Evolutionary conservation across 2,797 vertebrate genomes (phyloP).

Genomic region (Philypnodon macrostomus): DNA sequence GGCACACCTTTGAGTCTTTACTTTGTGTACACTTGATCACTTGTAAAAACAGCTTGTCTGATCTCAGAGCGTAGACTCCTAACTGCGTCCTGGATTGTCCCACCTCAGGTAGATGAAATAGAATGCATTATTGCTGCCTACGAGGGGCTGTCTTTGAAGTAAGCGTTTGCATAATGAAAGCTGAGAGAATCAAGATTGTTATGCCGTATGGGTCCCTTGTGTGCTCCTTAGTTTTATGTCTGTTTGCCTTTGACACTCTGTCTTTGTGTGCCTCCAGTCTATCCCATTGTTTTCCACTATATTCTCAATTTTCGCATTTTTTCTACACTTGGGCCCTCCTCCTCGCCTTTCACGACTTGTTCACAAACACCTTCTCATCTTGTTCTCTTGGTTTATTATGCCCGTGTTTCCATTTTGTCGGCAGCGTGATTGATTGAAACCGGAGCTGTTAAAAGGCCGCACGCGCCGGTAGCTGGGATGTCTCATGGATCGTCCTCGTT

Average conservation of each 20-base stretch:
- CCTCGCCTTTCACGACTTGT: constrained; percentile 9
- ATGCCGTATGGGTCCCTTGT: constrained; percentile 52
- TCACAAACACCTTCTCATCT: constrained; percentile 52
- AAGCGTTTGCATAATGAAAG: constrained; percentile 73
- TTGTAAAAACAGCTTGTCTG: constrained; percentile 20
- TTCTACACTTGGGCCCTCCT: too few relatives aligned
- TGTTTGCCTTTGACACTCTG: constrained; percentile 33
- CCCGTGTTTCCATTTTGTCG: constrained; percentile 59
- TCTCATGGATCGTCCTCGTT: constrained; percentile 48
- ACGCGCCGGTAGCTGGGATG: constrained; percentile 34
- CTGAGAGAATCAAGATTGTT: constrained; percentile 65
- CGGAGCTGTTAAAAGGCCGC: constrained; percentile 69
- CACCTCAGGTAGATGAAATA: constrained; percentile 72
- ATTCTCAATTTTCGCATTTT: constrained; percentile 1
- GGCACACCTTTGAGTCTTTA: neutral
- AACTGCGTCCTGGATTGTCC: constrained; percentile 44
- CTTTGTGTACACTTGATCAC: constrained; percentile 5
- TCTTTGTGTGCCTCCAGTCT: constrained; percentile 24
- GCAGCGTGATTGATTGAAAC: constrained; percentile 69
- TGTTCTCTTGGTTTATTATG: constrained; percentile 65
- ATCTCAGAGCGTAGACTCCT: constrained; percentile 28
- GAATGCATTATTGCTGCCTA: constrained; percentile 72
- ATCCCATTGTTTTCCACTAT: constrained; percentile 11
- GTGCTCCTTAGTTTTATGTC: constrained; percentile 35
- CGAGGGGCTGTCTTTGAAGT: constrained; percentile 71